phyloP scores from a whole-genome alignment of 2,888 invertebrate species.

The Stegana nigrithorax region DNA sequence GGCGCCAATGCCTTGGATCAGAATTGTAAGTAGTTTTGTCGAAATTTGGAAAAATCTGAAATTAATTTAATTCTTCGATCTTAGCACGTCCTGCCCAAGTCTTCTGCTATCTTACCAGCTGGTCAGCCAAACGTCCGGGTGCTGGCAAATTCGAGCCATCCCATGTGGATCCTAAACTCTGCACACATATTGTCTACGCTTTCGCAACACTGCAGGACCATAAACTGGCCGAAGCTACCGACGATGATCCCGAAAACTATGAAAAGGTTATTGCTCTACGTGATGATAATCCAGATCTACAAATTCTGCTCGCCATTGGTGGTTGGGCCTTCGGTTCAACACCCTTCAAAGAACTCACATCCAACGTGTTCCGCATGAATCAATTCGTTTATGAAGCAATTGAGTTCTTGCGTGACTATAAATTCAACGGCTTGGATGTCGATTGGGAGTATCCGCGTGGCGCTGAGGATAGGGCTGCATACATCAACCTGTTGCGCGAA shows the following conservation, averaged over 20 bases:
- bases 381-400: slow-evolving; percentile 96
- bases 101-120: slow-evolving; percentile 95
- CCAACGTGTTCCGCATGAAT: slow-evolving; percentile 92
- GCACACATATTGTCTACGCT: slow-evolving; percentile 95
- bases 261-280: slow-evolving; percentile 86
- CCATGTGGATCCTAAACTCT: slow-evolving; percentile 87
- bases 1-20: slow-evolving; percentile 71
- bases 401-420: slow-evolving; percentile 89
- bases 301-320: slow-evolving; percentile 88
- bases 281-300: slow-evolving; percentile 88
- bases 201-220: slow-evolving; percentile 92
- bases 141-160: slow-evolving; percentile 90
- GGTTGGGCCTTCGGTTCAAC: slow-evolving; percentile 98
- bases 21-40: slow-evolving; percentile 72
- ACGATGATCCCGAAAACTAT: slow-evolving; percentile 88
- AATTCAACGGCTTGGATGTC: slow-evolving; percentile 92
- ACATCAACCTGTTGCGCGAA: slow-evolving; percentile 84
- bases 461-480: slow-evolving; percentile 85
- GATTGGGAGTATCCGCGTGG: slow-evolving; percentile 96
- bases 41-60: background rate
- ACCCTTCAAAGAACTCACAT: slow-evolving; percentile 91
- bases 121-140: slow-evolving; percentile 93
- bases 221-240: slow-evolving; percentile 81
- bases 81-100: slow-evolving; percentile 87
- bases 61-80: slow-evolving; percentile 18